Base-by-base conservation (phyloP, 2,888 invertebrate genomes). In the Cheiracanthium punctorium region DNA sequence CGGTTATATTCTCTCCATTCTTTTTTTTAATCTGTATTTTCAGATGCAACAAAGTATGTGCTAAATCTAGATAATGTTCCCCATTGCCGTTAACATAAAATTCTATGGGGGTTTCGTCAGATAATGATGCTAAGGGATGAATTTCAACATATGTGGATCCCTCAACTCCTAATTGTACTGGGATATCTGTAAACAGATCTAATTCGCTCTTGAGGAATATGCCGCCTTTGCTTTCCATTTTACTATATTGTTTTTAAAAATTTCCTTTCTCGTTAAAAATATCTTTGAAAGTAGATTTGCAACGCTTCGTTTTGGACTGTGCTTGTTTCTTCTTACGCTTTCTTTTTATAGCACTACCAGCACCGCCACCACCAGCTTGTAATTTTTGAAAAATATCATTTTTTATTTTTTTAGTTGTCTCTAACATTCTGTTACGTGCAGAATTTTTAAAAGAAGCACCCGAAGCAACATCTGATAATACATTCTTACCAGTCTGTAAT, bases 321-420 rank as follows among this genome's bases (percentile, higher is more conserved):
- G 0, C 20, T 14, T 20, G 0, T 7, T 80, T 81, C 4, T n/a
- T 0, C 0, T 1, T 7, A 1, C 7, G 0, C n/a, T 65, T 43
- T 65, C 73, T 81, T 74, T 74, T 81, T 73, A 73, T 73, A 48
- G 37, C 37, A 8, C 12, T 37, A 8, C 12, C 12, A n/a, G n/a
- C n/a, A 48, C 48, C 48, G 41, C 67, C 80, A 32, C 48, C 65
- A 0, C 65, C 65, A 0, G 32, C 73, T 43, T 81, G 80, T 30
- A 73, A 30, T 43, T 73, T 43, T 67, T 81, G n/a, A 14, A 81
- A 52, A 48, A 81, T 20, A 32, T 80, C 72, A 20, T 73, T 30
- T 67, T 48, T 43, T 32, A 81, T 81, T 41, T 33, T 17, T 48
- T 73, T 64, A 30, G 67, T 43, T 5, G 73, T 48, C 33, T 65